Conservation (phyloP, 2,888 invertebrate species). For the Andrena fulva region DNA sequence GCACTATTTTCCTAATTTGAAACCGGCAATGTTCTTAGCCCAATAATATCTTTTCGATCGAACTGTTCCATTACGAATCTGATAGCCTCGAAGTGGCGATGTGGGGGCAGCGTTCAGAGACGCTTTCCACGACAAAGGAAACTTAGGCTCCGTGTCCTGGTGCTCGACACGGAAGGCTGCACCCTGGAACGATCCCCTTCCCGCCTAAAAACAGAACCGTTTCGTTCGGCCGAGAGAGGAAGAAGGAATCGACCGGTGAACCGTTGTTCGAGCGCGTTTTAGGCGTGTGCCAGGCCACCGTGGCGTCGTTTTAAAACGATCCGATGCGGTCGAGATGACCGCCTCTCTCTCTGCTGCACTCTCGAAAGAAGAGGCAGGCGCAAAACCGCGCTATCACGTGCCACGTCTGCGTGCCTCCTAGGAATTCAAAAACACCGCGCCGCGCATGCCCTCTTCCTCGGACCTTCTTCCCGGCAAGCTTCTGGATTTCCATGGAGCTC, state of each 20-base stretch:
- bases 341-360: neutral
- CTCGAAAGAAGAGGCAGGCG: slow-evolving; percentile 5
- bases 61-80: too few relatives aligned
- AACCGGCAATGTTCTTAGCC: too few relatives aligned
- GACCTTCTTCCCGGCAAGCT: slow-evolving; percentile 1
- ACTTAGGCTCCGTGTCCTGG: slow-evolving; percentile 19
- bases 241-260: slow-evolving; percentile 4
- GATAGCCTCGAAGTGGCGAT: neutral
- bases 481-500: neutral
- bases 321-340: slow-evolving; percentile 37
- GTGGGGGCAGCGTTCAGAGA: neutral
- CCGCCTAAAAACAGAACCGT: slow-evolving; percentile 43
- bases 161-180: slow-evolving; percentile 35
- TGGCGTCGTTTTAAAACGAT: slow-evolving; percentile 39
- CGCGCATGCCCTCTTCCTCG: slow-evolving; percentile 14
- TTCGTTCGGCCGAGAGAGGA: slow-evolving; percentile 27
- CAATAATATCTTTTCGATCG: too few relatives aligned
- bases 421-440: slow-evolving; percentile 45
- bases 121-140: slow-evolving; percentile 13
- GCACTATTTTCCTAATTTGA: too few relatives aligned
- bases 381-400: slow-evolving; percentile 62
- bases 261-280: slow-evolving; percentile 53
- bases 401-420: slow-evolving; percentile 41
- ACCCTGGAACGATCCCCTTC: slow-evolving; percentile 33
- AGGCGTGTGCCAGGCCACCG: slow-evolving; percentile 20